phyloP scores from a whole-genome alignment of 2,797 vertebrate genomes.

The Octomys mimax region DNA sequence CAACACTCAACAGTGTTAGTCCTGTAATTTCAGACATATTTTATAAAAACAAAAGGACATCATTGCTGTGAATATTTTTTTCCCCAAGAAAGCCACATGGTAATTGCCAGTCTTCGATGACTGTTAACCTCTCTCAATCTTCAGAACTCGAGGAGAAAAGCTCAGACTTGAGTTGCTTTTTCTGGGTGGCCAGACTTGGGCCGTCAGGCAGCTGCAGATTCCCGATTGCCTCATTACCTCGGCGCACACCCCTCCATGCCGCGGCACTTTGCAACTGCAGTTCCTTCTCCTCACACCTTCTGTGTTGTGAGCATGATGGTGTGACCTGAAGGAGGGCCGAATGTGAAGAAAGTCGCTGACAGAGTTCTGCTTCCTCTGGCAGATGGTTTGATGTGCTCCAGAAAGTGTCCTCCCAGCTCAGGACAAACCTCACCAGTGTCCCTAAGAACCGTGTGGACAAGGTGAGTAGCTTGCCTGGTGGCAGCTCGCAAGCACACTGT shows the following conservation, averaged over 20 bases:
- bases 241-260: fast-evolving
- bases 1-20: not conserved
- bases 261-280: no score
- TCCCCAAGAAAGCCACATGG: not conserved
- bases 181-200: fast-evolving
- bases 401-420: constrained; percentile 96
- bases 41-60: not conserved
- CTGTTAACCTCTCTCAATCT: not conserved
- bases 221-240: no score
- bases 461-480: constrained; percentile 86
- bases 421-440: constrained; percentile 94
- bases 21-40: not conserved
- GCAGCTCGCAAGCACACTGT: fast-evolving
- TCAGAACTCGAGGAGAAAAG: fast-evolving
- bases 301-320: not conserved
- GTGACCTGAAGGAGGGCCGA: not conserved
- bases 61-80: not conserved
- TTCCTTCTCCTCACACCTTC: not conserved
- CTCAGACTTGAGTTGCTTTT: not conserved
- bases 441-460: constrained; percentile 97
- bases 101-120: not conserved
- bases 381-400: constrained; percentile 99
- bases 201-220: fast-evolving
- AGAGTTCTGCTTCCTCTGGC: not conserved
- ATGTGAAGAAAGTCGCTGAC: not conserved